Conservation (phyloP, 2,888 invertebrate species). For the Polydrusus pterygomalis region DNA sequence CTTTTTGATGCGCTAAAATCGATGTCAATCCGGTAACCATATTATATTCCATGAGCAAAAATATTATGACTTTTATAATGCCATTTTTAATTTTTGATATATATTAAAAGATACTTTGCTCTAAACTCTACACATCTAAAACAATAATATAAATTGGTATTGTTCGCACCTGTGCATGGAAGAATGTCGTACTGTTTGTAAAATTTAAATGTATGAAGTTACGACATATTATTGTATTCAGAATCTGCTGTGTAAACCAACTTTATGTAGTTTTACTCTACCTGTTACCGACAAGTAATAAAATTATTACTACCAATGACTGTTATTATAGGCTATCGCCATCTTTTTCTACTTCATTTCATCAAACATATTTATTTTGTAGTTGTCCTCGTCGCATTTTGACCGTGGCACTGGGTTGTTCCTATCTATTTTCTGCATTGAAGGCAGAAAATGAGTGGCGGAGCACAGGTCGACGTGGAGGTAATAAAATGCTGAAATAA, state of each 20-base stretch:
- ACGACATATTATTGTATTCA: background rate
- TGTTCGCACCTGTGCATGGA: no score
- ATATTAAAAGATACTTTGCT: no score
- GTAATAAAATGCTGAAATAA: no score
- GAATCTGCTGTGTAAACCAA: conserved; percentile 1
- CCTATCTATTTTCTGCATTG: conserved; percentile 44
- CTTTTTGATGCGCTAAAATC: background rate
- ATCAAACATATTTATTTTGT: conserved; percentile 22
- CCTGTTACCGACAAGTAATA: conserved; percentile 26
- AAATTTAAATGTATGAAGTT: no score
- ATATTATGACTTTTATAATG: no score
- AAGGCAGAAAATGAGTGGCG: conserved; percentile 32
- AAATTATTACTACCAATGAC: conserved; percentile 32
- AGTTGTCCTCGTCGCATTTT: conserved; percentile 34
- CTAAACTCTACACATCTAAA: no score
- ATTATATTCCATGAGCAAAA: no score
- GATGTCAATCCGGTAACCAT: no score
- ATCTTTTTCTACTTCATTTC: conserved; percentile 45
- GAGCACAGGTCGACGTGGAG: background rate
- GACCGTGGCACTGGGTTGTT: conserved; percentile 43
- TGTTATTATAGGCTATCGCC: conserved; percentile 38
- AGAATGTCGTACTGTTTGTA: no score
- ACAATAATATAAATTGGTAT: no score
- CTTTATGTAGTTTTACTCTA: background rate
- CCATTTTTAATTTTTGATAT: no score